These are phyloP conservation scores for Stigmatopora nigra DNA, from an alignment of 2,113 vertebrate species.

Conservation along the genomic window DNA sequence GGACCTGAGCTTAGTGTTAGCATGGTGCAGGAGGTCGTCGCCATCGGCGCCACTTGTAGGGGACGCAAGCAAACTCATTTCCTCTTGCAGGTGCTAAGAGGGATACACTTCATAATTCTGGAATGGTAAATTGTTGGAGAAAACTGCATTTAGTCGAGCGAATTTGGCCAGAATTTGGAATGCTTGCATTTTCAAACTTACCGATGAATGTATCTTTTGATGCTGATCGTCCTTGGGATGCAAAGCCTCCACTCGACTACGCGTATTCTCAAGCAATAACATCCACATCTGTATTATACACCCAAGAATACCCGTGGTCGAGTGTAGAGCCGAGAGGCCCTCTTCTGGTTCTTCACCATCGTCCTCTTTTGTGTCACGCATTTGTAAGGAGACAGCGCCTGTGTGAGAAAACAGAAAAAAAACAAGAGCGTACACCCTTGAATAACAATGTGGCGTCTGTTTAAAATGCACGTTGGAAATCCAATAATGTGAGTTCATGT, in stretches of 20 bases:
- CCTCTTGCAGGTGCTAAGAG: conserved; percentile 49
- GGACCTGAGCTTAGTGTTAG: conserved; percentile 39
- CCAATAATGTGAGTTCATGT: not conserved
- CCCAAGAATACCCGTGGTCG: conserved; percentile 73
- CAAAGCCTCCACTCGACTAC: conserved; percentile 71
- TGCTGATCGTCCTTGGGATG: conserved; percentile 27
- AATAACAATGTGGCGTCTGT: conserved; percentile 27
- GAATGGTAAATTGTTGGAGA: conserved; percentile 21
- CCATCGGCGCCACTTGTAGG: conserved; percentile 23
- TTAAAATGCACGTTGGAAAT: conserved; percentile 11
- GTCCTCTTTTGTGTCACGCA: conserved; percentile 16
- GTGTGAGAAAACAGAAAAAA: conserved; percentile 47
- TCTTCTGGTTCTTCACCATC: conserved; percentile 23
- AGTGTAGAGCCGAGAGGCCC: conserved; percentile 60
- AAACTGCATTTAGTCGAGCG: conserved; percentile 26
- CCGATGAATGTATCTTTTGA: not conserved
- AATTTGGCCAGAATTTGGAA: conserved; percentile 37
- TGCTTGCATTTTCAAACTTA: conserved; percentile 30
- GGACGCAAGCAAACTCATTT: conserved; percentile 46
- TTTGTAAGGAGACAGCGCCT: conserved; percentile 48
- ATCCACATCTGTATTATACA: conserved; percentile 74
- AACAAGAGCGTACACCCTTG: conserved; percentile 38
- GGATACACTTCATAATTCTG: conserved; percentile 48
- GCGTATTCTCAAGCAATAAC: conserved; percentile 80
- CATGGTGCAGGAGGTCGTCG: conserved; percentile 28